phyloP scores from a whole-genome alignment of 2,797 vertebrate species.

The Chelonia mydas region DNA sequence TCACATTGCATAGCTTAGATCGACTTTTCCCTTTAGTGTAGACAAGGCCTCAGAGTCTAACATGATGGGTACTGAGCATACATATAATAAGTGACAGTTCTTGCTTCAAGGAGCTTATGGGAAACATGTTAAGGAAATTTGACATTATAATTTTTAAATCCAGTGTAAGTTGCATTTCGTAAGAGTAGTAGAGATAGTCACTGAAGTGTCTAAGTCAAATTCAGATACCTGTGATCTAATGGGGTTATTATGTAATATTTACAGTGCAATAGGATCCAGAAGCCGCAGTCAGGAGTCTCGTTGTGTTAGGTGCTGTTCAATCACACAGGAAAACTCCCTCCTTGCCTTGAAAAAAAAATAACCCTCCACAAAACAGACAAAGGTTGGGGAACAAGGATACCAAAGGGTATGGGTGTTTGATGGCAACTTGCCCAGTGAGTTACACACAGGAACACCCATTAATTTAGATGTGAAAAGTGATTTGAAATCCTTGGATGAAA shows the following conservation, averaged over 20 bases:
- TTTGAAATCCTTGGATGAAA: background rate
- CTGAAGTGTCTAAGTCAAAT: background rate
- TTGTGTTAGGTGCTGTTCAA: background rate
- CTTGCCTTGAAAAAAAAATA: background rate
- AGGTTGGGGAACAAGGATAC: background rate
- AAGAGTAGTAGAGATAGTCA: constrained; percentile 9
- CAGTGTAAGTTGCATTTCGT: background rate
- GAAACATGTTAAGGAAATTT: background rate
- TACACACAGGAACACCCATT: background rate
- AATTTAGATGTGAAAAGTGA: constrained; percentile 19
- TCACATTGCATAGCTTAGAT: too few species aligned
- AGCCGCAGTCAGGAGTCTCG: background rate
- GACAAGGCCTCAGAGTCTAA: background rate
- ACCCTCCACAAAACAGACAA: background rate
- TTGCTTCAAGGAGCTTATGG: background rate
- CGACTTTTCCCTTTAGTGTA: too few species aligned
- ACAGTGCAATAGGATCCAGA: background rate
- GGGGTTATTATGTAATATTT: background rate
- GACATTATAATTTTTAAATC: background rate
- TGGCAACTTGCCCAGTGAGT: background rate
- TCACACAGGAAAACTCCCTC: background rate
- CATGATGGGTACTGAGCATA: background rate
- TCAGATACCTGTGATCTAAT: background rate
- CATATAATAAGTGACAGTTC: background rate
- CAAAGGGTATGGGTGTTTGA: background rate